Evolutionary conservation across 2,797 vertebrate genomes (phyloP), one percentile per base, ranked within the genome.

Genomic region (Squalus acanthias): DNA sequence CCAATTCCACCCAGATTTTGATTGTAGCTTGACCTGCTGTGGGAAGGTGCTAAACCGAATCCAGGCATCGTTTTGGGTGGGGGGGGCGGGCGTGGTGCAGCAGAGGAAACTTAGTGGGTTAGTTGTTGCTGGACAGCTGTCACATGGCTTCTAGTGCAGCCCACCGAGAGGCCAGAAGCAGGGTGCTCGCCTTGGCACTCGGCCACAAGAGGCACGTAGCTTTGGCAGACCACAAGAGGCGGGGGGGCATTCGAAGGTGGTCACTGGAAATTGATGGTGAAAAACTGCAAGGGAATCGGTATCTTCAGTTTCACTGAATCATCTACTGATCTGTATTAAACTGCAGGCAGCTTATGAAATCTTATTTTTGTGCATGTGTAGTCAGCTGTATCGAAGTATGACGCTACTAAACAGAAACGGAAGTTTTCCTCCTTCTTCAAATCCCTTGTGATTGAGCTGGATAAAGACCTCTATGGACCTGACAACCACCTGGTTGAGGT

Each of bases 361-460:
- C 72, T 60, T 91, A 22, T 69, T 39, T 67, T 69, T 46, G n/a
- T 69, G 17, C n/a, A 8, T 69, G 8, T 89, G 97, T 98, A 99
- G 99, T 99, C 99, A 69, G 99, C 99, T 96, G 98, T 99, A 96
- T 99, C 99, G 97, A 99, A 99, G 97, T 99, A 99, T 53, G 99
- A 99, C 98, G 99, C 99, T 97, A 99, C 99, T 96, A 99, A 99
- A 97, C 99, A 99, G 98, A 99, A 99, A 97, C 98, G 99, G 97
- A 99, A 99, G 97, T 99, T 99, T 97, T 99, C 99, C 53, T 99
- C 99, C 96, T 99, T 99, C 98, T 99, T 99, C 98, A 99, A 99
- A 97, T 99, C 99, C 96, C 98, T 99, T 97, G 99, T 99, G 97
- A 99, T 99, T 26, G 99, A 99, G 97, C 97, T 99, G 98, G 99